Evolutionary conservation across 2,113 vertebrate genomes (phyloP).

Genomic region (Poeciliopsis turrubarensis): DNA sequence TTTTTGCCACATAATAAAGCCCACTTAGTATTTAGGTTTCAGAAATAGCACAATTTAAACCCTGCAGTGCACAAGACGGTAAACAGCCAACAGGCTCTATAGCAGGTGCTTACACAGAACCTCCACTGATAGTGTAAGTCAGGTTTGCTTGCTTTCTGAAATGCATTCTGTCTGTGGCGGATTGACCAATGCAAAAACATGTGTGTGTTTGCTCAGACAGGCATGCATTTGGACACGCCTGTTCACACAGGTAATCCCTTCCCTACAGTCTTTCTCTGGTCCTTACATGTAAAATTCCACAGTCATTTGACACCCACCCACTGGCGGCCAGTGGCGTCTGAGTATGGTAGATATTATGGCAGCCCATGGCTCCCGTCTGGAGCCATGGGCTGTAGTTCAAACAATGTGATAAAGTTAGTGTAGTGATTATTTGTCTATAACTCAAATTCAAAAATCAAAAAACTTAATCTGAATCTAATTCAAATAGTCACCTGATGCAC

Average conservation of each 20-base stretch:
- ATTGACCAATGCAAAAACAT: background rate
- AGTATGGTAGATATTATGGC: background rate
- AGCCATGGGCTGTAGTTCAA: background rate
- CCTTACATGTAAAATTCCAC: conserved; percentile 23
- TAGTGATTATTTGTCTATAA: too few relatives aligned
- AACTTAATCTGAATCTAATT: too few relatives aligned
- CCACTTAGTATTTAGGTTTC: conserved; percentile 18
- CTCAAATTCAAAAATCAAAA: too few relatives aligned
- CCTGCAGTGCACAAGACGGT: background rate
- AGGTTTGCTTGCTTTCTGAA: conserved; percentile 12
- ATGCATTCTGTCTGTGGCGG: background rate
- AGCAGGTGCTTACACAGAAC: background rate
- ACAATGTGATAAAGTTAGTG: background rate
- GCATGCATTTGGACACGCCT: background rate
- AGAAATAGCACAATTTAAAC: conserved; percentile 15
- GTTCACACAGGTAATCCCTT: background rate
- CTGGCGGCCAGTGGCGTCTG: background rate
- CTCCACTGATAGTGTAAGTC: background rate
- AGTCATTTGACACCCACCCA: background rate
- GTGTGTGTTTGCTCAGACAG: background rate
- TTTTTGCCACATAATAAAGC: background rate
- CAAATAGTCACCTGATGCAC: too few relatives aligned
- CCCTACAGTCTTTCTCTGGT: background rate
- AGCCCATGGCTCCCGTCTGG: background rate
- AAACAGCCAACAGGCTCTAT: background rate